Conservation (phyloP, 2,113 vertebrate genomes). For the Crotophaga sulcirostris region DNA sequence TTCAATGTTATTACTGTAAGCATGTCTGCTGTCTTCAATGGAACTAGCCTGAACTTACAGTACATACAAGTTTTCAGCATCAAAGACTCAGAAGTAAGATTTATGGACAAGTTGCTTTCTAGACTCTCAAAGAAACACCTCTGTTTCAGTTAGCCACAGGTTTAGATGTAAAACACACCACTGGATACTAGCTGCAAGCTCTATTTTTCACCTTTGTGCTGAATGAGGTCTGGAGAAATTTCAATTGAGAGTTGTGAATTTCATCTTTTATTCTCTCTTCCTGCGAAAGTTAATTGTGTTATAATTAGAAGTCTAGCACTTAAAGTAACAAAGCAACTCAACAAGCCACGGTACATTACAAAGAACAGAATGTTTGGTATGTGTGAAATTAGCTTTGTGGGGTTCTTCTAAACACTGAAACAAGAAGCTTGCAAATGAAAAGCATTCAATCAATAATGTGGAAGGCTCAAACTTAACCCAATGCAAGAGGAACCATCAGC, state of each 20-base stretch:
- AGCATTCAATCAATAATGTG: not conserved
- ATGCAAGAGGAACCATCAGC: not conserved
- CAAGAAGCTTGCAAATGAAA: not conserved
- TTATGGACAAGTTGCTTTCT: not conserved
- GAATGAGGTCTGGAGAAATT: not conserved
- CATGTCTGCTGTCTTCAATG: not conserved
- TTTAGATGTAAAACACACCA: not conserved
- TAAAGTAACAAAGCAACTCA: not conserved
- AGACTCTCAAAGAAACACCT: not conserved
- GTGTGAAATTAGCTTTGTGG: not conserved
- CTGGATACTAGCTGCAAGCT: not conserved
- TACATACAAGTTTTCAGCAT: not conserved
- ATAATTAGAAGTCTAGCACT: not conserved
- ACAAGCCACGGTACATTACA: not conserved
- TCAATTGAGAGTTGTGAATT: not conserved
- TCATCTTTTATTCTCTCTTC: not conserved
- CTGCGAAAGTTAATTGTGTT: not conserved
- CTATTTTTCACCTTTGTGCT: not conserved
- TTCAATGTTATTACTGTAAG: not conserved
- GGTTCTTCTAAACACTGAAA: not conserved
- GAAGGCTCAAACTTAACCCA: not conserved
- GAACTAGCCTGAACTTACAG: not conserved
- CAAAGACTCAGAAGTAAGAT: not conserved
- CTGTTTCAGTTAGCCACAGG: not conserved
- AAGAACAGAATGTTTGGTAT: not conserved